Evolutionary conservation across 2,888 invertebrate species (phyloP), one percentile per base, ranked within the genome.

Genomic region (Lasioglossum pauxillum): DNA sequence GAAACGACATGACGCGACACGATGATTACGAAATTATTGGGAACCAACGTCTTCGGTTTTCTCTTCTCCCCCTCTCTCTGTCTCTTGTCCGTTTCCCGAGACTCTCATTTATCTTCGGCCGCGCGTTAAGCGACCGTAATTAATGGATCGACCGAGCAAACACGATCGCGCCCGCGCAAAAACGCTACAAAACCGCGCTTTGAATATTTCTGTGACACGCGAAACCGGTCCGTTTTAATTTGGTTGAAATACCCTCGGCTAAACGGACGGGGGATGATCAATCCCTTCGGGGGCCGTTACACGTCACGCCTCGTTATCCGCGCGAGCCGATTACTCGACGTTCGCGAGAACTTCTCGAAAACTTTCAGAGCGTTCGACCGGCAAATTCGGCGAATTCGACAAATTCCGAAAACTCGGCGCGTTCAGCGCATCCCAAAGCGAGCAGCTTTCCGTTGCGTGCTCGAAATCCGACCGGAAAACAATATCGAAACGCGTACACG

Each of bases 71-170:
- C 31, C 35, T 46, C 71, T 64, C 60, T 75, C 71, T 35, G 60
- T 75, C 69, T 35, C 67, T 41, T 74, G 53, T 23, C 41, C 67
- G 71, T 53, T 57, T 23, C 31, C 19, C 53, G 74, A 49, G 69
- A n/a, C 78, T 84, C 84, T 83, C 87, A 83, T 90, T 89, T 85
- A 88, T 88, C 90, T 88, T 84, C 41, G 78, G 80, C n/a, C 73
- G 80, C 84, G 69, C 80, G 88, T 88, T 83, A 87, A 89, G 84
- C 88, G 87, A 75, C 60, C 73, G 83, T 87, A 88, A 90, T 90
- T 87, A 89, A 90, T 85, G 85, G 81, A 84, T 89, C 78, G 84
- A 46, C 75, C n/a, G 57, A 35, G 69, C 38, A 75, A 74, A 82
- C 86, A 71, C 82, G 83, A 87, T 88, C 84, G 53, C 71, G 76